These are phyloP conservation scores for Eulemur rubriventer DNA, from an alignment of 2,797 vertebrate genomes.

Conservation along the genomic window DNA sequence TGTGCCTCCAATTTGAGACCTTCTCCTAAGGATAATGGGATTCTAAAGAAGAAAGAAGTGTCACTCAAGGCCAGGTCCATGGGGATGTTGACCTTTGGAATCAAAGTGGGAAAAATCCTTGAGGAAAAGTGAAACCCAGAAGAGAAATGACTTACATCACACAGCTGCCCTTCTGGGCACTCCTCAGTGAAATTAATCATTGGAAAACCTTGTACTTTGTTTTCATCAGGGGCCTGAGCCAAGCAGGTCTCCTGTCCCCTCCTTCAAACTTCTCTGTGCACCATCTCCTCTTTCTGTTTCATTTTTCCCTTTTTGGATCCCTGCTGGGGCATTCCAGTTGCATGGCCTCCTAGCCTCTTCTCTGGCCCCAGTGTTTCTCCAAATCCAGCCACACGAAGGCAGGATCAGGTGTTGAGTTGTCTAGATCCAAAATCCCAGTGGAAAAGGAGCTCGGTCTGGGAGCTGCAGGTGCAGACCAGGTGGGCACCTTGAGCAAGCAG, in stretches of 20 bases:
- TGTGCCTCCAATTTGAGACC: not conserved
- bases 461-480: not conserved
- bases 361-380: not conserved
- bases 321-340: not conserved
- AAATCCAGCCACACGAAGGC: not conserved
- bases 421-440: not conserved
- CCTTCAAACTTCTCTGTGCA: not conserved
- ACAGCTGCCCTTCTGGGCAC: not conserved
- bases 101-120: not conserved
- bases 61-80: not conserved
- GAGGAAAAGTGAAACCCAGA: not conserved
- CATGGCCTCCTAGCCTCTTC: not conserved
- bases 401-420: not conserved
- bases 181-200: not conserved
- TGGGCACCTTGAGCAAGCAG: not conserved
- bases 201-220: not conserved
- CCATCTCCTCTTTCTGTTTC: not conserved
- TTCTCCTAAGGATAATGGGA: not conserved
- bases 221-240: not conserved
- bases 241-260: not conserved
- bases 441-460: rapidly evolving
- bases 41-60: not conserved
- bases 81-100: not conserved
- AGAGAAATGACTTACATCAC: not conserved
- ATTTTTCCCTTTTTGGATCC: not conserved